Conservation (phyloP, 2,113 vertebrate species). For the Notarius quadriscutis region DNA sequence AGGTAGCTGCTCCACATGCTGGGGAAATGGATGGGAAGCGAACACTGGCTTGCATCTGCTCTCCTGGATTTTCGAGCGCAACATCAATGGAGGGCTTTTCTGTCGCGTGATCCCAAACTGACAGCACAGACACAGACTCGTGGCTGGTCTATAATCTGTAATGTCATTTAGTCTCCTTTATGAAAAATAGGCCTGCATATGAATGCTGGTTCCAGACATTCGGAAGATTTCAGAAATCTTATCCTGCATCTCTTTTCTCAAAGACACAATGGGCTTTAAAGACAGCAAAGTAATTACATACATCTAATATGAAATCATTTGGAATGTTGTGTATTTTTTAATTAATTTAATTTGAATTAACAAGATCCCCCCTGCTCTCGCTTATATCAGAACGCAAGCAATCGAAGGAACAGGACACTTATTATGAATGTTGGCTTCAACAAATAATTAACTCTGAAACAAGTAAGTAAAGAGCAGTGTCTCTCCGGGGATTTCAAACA, state of each 20-base stretch:
- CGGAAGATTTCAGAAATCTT: not conserved
- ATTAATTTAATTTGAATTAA: too few species aligned
- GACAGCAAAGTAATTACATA: not conserved
- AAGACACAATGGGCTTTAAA: not conserved
- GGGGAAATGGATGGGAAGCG: conserved; percentile 70
- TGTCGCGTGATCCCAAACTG: not conserved
- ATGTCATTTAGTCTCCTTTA: not conserved
- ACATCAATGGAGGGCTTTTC: conserved; percentile 29
- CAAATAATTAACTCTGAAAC: too few species aligned
- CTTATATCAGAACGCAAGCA: too few species aligned
- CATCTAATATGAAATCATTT: not conserved
- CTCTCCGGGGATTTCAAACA: too few species aligned
- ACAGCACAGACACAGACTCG: not conserved
- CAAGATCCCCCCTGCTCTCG: too few species aligned
- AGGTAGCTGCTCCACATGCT: conserved; percentile 37
- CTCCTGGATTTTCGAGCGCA: conserved; percentile 13
- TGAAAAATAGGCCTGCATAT: not conserved
- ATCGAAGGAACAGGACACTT: too few species aligned
- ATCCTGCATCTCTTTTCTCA: not conserved
- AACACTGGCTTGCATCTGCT: conserved; percentile 69
- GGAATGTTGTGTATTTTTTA: not conserved
- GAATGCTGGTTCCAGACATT: not conserved
- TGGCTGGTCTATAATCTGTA: not conserved
- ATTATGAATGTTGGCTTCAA: too few species aligned
- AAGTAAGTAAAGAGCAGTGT: too few species aligned